Conservation (phyloP, 2,113 vertebrate species). For the Esox niger region DNA sequence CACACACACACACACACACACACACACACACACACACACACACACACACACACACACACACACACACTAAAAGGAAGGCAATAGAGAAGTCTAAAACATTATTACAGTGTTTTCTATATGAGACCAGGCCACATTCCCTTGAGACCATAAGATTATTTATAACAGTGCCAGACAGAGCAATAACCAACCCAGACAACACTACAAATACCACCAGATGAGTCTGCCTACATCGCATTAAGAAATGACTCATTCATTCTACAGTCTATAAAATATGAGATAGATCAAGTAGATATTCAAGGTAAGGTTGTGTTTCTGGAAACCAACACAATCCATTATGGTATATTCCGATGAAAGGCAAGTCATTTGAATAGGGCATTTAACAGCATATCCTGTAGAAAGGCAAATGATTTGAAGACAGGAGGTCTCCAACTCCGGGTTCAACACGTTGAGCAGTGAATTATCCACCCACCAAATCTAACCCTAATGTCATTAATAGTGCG, state of each 20-base stretch:
- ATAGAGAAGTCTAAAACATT: conserved; percentile 15
- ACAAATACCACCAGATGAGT: conserved; percentile 19
- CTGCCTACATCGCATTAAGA: conserved; percentile 1
- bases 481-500: conserved; percentile 45
- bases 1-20: not conserved
- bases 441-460: conserved; percentile 30
- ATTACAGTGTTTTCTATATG: not conserved
- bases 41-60: not conserved
- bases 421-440: not conserved
- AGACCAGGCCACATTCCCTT: not conserved
- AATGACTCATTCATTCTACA: not conserved
- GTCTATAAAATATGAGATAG: no score
- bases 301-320: no score
- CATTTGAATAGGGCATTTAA: no score
- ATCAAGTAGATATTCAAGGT: no score
- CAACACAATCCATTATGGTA: not conserved
- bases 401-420: not conserved
- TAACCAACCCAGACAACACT: conserved; percentile 25
- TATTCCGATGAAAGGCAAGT: not conserved
- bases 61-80: not conserved
- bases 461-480: conserved; percentile 43
- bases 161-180: conserved; percentile 27
- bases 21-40: not conserved
- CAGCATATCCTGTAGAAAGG: no score
- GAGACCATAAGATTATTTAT: conserved; percentile 42